These are phyloP conservation scores for Halyomorpha halys DNA, from an alignment of 1,140 invertebrate species.

Conservation along the genomic window DNA sequence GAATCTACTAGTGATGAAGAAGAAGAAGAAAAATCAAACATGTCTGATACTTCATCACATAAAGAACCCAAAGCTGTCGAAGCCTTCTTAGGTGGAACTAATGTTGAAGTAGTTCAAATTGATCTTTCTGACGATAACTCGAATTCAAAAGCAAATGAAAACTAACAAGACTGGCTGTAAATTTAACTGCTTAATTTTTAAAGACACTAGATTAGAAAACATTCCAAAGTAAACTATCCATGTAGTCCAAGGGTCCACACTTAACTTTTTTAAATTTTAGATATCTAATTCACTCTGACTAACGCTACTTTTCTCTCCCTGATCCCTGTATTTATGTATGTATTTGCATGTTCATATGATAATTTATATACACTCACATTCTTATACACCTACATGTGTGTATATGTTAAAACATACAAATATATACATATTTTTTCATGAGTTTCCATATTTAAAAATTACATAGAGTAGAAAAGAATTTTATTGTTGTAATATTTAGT, in stretches of 20 bases:
- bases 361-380: too few species aligned
- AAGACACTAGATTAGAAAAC: conserved; percentile 5
- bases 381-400: too few species aligned
- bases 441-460: background rate
- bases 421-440: too few species aligned
- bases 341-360: too few species aligned
- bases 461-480: too few species aligned
- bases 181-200: conserved; percentile 14
- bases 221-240: background rate
- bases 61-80: background rate
- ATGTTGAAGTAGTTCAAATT: conserved; percentile 4
- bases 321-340: too few species aligned
- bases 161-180: conserved; percentile 25
- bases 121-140: background rate
- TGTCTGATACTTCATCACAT: background rate
- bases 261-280: too few species aligned
- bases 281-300: too few species aligned
- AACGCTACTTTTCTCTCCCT: too few species aligned
- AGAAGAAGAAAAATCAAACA: conserved; percentile 8
- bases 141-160: background rate
- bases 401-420: too few species aligned
- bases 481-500: too few species aligned
- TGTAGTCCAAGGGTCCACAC: conserved; percentile 10
- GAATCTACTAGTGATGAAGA: background rate
- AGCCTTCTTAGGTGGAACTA: background rate